Evolutionary conservation across 1,140 invertebrate genomes (phyloP), one percentile per base, ranked within the genome.

Genomic region (Lerema accius): DNA sequence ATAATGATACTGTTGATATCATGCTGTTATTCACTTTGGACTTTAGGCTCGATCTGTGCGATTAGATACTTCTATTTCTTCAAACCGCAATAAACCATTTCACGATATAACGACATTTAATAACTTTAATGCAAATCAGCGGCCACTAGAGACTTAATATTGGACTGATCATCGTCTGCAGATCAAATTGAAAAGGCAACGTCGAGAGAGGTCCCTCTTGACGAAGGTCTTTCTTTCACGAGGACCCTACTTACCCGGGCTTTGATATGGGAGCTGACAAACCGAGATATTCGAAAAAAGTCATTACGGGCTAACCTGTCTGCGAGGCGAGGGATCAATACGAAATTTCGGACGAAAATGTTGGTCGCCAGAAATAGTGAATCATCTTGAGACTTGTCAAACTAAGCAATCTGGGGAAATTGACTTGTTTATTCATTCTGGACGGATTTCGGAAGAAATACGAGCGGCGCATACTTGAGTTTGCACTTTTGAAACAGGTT

Each of bases 41-140:
- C n/a, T n/a, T n/a, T n/a, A n/a, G n/a, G n/a, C n/a, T n/a, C n/a
- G n/a, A n/a, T n/a, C n/a, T n/a, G n/a, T n/a, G n/a, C n/a, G n/a
- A n/a, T n/a, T n/a, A n/a, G n/a, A n/a, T n/a, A n/a, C n/a, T n/a
- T n/a, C n/a, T n/a, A n/a, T n/a, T n/a, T n/a, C n/a, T n/a, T n/a
- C n/a, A n/a, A n/a, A n/a, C n/a, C n/a, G n/a, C n/a, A n/a, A n/a
- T n/a, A n/a, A n/a, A n/a, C n/a, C n/a, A n/a, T n/a, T n/a, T n/a
- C n/a, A n/a, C 70, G 58, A 71, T 71, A 65, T 72, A 72, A 64
- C 69, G 72, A 73, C 62, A 74, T 76, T 78, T 84, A 87, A 89
- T 89, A 87, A 87, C 77, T 85, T 84, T 82, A 73, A 89, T 89
- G 84, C 79, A 87, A 89, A 89, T 86, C 70, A 70, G 72, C 69